Base-by-base conservation (phyloP, 2,113 vertebrate species). In the Podarcis muralis region DNA sequence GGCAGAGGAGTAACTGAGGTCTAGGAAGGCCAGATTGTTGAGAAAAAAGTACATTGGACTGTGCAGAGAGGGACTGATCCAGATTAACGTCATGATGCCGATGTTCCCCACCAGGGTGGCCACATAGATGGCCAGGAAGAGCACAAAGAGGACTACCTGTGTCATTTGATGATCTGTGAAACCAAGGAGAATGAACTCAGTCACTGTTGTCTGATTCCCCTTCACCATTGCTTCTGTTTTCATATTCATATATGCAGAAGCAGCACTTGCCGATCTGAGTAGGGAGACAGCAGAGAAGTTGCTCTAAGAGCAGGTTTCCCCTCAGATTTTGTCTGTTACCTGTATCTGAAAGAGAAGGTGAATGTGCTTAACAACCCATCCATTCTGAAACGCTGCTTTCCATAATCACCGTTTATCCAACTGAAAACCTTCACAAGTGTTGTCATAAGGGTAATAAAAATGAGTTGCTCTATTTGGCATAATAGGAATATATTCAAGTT, bases 41-140 rank as follows among this genome's bases (percentile, higher is more conserved):
- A 95, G 91, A 40, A 96, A 94, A 86, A 92, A 94, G 77, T 94
- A 94, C 93, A 94, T 91, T 7, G 95, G 94, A 0, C 72, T 95
- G 62, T 91, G 92, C 59, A 96, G 89, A 2, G 69, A 83, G n/a
- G 88, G 4, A 0, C 76, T 84, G 53, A 81, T 37, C 37, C 77
- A 89, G 53, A 93, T 6, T 27, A 95, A 27, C 1, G 89, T 30
- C 5, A 94, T 88, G 77, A 96, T 80, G 5, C 92, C 78, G 15
- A 76, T 3, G 1, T 96, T 95, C 59, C 94, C 95, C 20, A 92
- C 43, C 22, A 93, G 27, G 5, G 94, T 94, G 75, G 89, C 18
- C 18, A 25, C 0, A 0, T 93, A 95, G 18, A 90, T 48, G 9
- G 88, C 57, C 2, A 95, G 81, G 76, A 95, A 95, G 23, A 95